These are phyloP conservation scores for Listronotus oregonensis DNA, from an alignment of 1,140 invertebrate species.

Conservation along the genomic window DNA sequence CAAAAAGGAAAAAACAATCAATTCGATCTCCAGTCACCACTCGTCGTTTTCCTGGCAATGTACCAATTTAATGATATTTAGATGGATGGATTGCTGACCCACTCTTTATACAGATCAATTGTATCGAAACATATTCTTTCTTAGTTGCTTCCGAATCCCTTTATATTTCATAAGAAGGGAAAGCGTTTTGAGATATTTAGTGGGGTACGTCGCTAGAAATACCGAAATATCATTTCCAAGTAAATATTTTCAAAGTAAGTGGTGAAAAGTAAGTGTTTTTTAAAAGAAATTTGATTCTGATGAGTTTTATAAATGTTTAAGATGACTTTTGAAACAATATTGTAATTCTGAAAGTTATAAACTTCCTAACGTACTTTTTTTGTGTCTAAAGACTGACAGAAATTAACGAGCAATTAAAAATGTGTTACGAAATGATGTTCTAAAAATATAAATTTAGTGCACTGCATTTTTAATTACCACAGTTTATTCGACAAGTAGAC, in stretches of 20 bases:
- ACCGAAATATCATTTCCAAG: background rate
- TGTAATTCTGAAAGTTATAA: too few species aligned
- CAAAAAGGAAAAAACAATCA: background rate
- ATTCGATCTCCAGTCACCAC: slow-evolving; percentile 13
- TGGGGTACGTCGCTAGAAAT: background rate
- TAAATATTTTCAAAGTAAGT: too few species aligned
- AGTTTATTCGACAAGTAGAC: too few species aligned
- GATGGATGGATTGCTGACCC: slow-evolving; percentile 50
- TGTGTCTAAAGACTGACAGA: too few species aligned
- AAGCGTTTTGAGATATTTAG: background rate
- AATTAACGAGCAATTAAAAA: too few species aligned
- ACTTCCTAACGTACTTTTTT: too few species aligned
- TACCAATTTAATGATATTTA: slow-evolving; percentile 56
- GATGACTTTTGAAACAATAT: too few species aligned
- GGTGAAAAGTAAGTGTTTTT: too few species aligned
- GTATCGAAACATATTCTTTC: slow-evolving; percentile 28
- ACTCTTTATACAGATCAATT: slow-evolving; percentile 58
- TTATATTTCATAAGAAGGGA: background rate
- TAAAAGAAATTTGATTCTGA: too few species aligned
- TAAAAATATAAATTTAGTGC: background rate
- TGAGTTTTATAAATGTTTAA: too few species aligned
- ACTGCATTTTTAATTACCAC: slow-evolving; percentile 2
- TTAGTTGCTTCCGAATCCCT: slow-evolving; percentile 5
- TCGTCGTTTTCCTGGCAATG: slow-evolving; percentile 39
- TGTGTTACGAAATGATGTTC: background rate